Conservation (phyloP, 1,140 invertebrate species). For the Nomia melanderi region DNA sequence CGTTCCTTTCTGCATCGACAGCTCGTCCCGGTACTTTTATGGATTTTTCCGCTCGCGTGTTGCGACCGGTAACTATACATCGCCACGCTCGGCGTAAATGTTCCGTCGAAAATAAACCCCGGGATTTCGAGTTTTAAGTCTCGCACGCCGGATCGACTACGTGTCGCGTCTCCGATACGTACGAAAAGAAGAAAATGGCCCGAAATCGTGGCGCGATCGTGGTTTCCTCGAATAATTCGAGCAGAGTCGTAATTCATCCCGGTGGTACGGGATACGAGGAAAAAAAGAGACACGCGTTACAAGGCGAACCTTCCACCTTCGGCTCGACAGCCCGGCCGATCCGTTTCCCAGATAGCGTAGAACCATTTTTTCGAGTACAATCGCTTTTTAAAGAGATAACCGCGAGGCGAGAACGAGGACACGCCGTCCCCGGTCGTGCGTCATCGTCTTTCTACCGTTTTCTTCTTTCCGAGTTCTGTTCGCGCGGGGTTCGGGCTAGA, state of each 20-base stretch:
- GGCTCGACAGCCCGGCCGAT: conserved; percentile 32
- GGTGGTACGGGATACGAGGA: neutral
- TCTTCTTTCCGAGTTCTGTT: conserved; percentile 36
- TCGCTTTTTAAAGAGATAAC: conserved; percentile 72
- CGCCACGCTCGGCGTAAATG: neutral
- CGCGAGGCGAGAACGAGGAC: conserved; percentile 48
- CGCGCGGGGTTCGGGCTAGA: conserved; percentile 57
- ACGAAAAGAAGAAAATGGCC: too few species aligned
- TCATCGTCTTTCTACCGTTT: neutral
- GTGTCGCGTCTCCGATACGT: too few species aligned
- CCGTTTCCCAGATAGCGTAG: conserved; percentile 55
- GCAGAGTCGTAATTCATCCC: neutral
- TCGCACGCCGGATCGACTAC: too few species aligned
- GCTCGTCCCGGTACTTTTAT: conserved; percentile 11
- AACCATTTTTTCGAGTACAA: conserved; percentile 71
- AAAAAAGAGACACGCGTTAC: neutral
- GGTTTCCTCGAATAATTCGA: too few species aligned
- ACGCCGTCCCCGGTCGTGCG: conserved; percentile 31
- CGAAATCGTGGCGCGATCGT: too few species aligned
- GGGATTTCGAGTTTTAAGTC: too few species aligned
- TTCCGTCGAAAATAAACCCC: neutral
- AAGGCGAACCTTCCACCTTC: conserved; percentile 27
- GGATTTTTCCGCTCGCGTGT: conserved; percentile 13
- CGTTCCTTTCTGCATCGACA: conserved; percentile 22
- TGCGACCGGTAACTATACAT: neutral